Evolutionary conservation across 2,113 vertebrate species (phyloP).

Genomic region (Cyprinodon brontotheroides): DNA sequence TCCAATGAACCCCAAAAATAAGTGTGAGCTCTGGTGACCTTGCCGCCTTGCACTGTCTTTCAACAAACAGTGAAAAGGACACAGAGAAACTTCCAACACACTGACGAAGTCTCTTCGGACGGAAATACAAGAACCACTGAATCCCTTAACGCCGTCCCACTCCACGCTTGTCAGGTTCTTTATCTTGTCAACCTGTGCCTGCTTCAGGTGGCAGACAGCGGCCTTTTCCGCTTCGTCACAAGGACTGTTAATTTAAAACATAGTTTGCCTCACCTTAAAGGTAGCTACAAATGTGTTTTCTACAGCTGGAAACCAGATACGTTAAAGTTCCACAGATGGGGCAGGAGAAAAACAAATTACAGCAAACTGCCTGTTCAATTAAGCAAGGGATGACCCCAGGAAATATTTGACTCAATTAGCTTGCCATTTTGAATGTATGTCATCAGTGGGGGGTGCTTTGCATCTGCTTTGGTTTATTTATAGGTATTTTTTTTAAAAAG

Average conservation of each 20-base stretch:
- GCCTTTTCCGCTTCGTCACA: constrained; percentile 9
- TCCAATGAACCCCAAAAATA: constrained; percentile 92
- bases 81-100: not conserved
- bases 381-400: no score
- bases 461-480: constrained; percentile 30
- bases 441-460: constrained; percentile 35
- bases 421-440: constrained; percentile 10
- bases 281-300: constrained; percentile 31
- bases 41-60: fast-evolving
- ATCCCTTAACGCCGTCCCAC: constrained; percentile 33
- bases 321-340: no score
- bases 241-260: constrained; percentile 20
- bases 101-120: constrained; percentile 23
- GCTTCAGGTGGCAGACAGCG: constrained; percentile 29
- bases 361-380: constrained; percentile 17
- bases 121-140: constrained; percentile 49
- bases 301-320: constrained; percentile 71
- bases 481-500: constrained; percentile 42
- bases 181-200: constrained; percentile 33
- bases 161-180: constrained; percentile 40
- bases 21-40: constrained; percentile 95
- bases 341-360: constrained; percentile 39
- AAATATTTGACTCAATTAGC: no score
- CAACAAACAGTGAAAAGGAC: constrained; percentile 8
- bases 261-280: constrained; percentile 36